Percentiles rank a stretch among this genome's conserved stretches.
Evolutionary conservation across 2,888 invertebrate species (phyloP).

Genomic region (Ypsolopha sequella): DNA sequence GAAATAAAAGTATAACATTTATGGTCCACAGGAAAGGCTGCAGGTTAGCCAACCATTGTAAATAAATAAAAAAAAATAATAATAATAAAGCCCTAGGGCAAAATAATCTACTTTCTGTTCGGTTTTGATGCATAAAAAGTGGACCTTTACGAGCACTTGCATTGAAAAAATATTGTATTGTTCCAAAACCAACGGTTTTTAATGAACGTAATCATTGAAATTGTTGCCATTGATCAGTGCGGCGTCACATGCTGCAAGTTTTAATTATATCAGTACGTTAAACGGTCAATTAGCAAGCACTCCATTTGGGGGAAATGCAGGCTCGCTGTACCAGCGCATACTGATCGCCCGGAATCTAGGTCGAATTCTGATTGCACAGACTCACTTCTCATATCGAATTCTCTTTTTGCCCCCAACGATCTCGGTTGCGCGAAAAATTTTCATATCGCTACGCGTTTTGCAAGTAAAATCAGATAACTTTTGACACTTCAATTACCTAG

Average conservation of each 20-base stretch:
- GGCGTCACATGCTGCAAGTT: neutral
- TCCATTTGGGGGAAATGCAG: slow-evolving; percentile 1
- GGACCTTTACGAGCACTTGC: too few relatives aligned
- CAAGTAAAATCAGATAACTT: slow-evolving; percentile 71
- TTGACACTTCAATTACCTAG: slow-evolving; percentile 69
- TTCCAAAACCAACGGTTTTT: neutral
- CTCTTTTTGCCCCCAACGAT: slow-evolving; percentile 60
- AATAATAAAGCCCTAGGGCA: too few relatives aligned
- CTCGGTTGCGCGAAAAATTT: slow-evolving; percentile 58
- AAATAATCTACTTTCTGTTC: neutral
- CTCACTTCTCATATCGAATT: slow-evolving; percentile 63
- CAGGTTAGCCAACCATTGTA: too few relatives aligned
- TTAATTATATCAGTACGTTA: slow-evolving; percentile 6
- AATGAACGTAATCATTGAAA: neutral
- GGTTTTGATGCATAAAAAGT: neutral
- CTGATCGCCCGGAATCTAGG: slow-evolving; percentile 42
- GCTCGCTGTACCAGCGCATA: slow-evolving; percentile 7
- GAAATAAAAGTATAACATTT: too few relatives aligned
- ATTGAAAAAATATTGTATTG: too few relatives aligned
- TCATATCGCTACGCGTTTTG: slow-evolving; percentile 64
- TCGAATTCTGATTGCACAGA: slow-evolving; percentile 61
- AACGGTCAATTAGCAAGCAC: slow-evolving; percentile 10
- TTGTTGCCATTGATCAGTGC: neutral
- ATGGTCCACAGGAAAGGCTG: too few relatives aligned
- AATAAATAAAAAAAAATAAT: too few relatives aligned